Percentiles rank a stretch among this genome's conserved stretches.
Evolutionary conservation across 37 sponge, comb jelly and placozoan species (phyloP).

Genomic region (Beroe forskalii): DNA sequence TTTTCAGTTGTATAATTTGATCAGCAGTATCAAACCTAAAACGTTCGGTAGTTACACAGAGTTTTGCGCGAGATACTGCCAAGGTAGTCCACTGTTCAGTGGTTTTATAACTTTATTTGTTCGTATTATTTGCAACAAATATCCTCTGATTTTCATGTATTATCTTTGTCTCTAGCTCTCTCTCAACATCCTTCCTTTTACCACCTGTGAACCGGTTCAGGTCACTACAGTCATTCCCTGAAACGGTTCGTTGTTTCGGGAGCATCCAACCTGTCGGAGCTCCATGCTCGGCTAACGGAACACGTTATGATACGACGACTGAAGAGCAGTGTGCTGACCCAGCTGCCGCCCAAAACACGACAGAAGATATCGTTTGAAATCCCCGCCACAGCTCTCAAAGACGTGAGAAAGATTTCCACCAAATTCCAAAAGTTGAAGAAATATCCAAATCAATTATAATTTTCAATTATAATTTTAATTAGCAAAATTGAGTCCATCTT

Average conservation of each 20-base stretch:
- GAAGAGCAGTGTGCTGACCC: conserved; percentile 31
- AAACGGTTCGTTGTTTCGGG: conserved; percentile 37
- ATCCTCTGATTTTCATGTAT: too few relatives aligned
- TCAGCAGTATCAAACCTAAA: conserved; percentile 4
- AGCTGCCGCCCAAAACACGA: conserved; percentile 39
- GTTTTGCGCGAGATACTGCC: conserved; percentile 29
- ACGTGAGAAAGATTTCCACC: not conserved
- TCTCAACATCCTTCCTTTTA: too few relatives aligned
- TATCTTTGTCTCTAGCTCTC: too few relatives aligned
- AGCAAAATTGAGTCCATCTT: too few relatives aligned
- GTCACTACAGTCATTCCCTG: conserved; percentile 17
- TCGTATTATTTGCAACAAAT: too few relatives aligned
- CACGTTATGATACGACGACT: conserved; percentile 48
- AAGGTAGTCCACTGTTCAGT: too few relatives aligned
- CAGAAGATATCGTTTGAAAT: conserved; percentile 53
- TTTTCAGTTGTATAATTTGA: conserved; percentile 48
- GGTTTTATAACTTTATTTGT: too few relatives aligned
- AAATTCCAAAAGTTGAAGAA: too few relatives aligned
- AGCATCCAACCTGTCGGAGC: conserved; percentile 20
- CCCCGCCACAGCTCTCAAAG: not conserved
- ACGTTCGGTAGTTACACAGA: conserved; percentile 3
- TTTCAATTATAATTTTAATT: too few relatives aligned
- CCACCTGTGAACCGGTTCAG: too few relatives aligned
- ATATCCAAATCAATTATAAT: too few relatives aligned
- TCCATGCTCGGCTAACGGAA: conserved; percentile 1